Evolutionary conservation across 2,888 invertebrate species (phyloP).

Genomic region (Xanthia togata): DNA sequence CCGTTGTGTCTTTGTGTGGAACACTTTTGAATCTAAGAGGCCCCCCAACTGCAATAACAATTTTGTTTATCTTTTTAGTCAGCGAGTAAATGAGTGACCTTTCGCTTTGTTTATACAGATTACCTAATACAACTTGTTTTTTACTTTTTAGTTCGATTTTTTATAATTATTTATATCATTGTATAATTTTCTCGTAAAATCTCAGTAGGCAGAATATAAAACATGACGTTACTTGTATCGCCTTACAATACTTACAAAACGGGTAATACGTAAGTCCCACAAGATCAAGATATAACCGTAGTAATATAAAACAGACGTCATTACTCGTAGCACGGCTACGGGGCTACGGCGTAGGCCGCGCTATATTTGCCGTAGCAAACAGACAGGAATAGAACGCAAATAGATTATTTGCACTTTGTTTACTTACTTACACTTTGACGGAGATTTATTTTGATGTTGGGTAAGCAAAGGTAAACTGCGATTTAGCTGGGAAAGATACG

Average conservation of each 20-base stretch:
- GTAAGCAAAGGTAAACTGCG: constrained; percentile 20
- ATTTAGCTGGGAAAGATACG: constrained; percentile 22
- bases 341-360: constrained; percentile 60
- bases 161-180: background rate
- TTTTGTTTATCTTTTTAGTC: too few relatives aligned
- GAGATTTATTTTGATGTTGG: constrained; percentile 42
- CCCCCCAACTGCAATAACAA: too few relatives aligned
- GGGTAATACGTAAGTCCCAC: constrained; percentile 9
- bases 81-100: too few relatives aligned
- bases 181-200: background rate
- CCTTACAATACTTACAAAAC: background rate
- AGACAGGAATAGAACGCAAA: constrained; percentile 52
- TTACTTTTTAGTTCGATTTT: too few relatives aligned
- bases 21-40: too few relatives aligned
- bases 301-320: constrained; percentile 24
- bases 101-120: too few relatives aligned
- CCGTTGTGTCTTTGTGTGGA: too few relatives aligned
- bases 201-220: background rate
- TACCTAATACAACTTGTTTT: too few relatives aligned
- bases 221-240: background rate
- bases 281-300: constrained; percentile 23
- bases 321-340: constrained; percentile 56
- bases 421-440: constrained; percentile 40
- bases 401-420: constrained; percentile 63
- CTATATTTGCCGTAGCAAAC: constrained; percentile 45